Evolutionary conservation across 2,797 vertebrate species (phyloP), one percentile per base, ranked within the genome.

Genomic region (Chiroxiphia lanceolata): DNA sequence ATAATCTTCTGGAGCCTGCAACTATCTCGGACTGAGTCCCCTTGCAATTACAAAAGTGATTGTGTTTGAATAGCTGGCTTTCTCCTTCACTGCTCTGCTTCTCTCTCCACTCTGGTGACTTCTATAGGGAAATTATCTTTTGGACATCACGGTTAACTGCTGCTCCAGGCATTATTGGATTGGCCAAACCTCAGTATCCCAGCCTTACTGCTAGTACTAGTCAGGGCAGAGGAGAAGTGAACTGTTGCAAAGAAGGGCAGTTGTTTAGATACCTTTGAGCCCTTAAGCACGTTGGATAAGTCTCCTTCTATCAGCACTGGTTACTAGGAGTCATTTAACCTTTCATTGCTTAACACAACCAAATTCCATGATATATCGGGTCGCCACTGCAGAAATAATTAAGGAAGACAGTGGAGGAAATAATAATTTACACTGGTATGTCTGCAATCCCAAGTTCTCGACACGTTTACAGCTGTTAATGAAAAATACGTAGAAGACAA

Each of bases 1-100:
- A 69, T 60, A 94, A 93, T 89, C 86, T 75, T 80, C 67, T 4
- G 68, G 36, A 80, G 51, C 59, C 74, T 68, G 36, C 45, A 80
- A 8, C 38, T 87, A 51, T 47, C 85, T 94, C 25, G 6, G 33
- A 6, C 65, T 25, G 50, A 78, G 48, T 72, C 59, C 60, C 86
- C 31, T 67, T 64, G 77, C 90, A 93, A 89, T 87, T 91, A 71
- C 51, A 65, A 18, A 88, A 89, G 48, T 44, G 38, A 74, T 65
- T 89, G 77, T 77, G 81, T 93, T 91, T 94, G 81, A 95, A 83
- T 69, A 87, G 76, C 38, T 59, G 57, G 20, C 20, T 88, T 93
- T 95, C 89, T 82, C 70, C 87, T 93, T 89, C 57, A 31, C 36
- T 68, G 48, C 56, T 80, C 64, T 13, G 27, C 70, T 79, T 67